A percentile compares a stretch with the other conserved stretches of the same genome.
phyloP scores from a whole-genome alignment of 2,888 invertebrate genomes.

The Thumatha senex region DNA sequence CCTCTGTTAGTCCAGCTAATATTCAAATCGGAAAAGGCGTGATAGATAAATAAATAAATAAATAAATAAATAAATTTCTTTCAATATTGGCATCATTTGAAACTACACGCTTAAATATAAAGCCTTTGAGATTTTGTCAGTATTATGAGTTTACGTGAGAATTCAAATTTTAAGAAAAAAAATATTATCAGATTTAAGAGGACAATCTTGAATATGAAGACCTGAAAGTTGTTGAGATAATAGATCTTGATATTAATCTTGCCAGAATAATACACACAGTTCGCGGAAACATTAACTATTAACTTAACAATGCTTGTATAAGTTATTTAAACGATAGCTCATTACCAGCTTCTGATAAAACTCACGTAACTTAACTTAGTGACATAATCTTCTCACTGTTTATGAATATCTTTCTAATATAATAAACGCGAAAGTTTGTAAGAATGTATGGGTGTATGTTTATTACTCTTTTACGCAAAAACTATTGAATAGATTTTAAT shows the following conservation, averaged over 20 bases:
- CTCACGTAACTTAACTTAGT: constrained; percentile 18
- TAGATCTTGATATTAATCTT: constrained; percentile 26
- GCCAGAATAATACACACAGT: constrained; percentile 25
- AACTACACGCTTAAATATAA: no score
- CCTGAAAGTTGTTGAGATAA: constrained; percentile 18
- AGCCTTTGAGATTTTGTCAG: no score
- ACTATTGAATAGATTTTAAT: no score
- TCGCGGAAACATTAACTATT: constrained; percentile 27
- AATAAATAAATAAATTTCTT: no score
- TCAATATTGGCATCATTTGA: no score
- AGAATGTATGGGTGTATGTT: no score
- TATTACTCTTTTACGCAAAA: no score
- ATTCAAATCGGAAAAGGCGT: no score
- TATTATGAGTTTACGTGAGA: background rate
- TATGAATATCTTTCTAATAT: no score
- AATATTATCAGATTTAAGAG: background rate
- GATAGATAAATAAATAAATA: no score
- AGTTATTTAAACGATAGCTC: constrained; percentile 28
- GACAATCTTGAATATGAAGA: constrained; percentile 3
- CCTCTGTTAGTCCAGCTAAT: no score
- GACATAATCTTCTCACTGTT: constrained; percentile 26
- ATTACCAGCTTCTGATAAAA: constrained; percentile 28
- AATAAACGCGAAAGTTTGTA: no score
- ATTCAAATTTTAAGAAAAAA: background rate
- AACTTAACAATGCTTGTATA: constrained; percentile 29